Conservation (phyloP, 2,888 invertebrate genomes). For the Steinernema hermaphroditum region DNA sequence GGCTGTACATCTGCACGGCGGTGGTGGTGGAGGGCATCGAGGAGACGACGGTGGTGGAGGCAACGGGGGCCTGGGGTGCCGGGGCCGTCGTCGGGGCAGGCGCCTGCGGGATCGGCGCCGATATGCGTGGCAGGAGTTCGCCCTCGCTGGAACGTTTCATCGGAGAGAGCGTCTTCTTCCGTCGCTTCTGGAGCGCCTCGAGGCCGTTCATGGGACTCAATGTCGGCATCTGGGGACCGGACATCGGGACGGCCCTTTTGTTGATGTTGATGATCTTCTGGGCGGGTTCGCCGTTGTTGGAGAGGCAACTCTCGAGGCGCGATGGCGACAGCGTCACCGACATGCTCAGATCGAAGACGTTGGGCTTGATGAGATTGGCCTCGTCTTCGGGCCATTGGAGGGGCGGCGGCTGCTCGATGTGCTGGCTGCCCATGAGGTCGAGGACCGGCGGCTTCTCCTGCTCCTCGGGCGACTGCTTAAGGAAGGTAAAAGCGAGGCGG, state of each 20-base stretch:
- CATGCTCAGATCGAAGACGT: slow-evolving; percentile 25
- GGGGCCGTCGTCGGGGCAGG: background rate
- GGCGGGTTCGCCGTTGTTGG: slow-evolving; percentile 6
- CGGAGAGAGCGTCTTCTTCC: slow-evolving; percentile 4
- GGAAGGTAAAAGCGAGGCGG: slow-evolving; percentile 9
- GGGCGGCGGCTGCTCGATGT: background rate
- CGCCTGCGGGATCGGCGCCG: background rate
- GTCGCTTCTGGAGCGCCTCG: background rate
- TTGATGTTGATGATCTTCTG: slow-evolving; percentile 29
- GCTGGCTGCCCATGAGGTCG: background rate
- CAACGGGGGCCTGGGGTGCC: background rate
- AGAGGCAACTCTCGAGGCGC: slow-evolving; percentile 11
- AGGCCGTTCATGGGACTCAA: background rate
- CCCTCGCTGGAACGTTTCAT: slow-evolving; percentile 17
- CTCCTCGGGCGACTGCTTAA: slow-evolving; percentile 23
- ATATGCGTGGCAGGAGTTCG: background rate
- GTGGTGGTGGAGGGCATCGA: background rate
- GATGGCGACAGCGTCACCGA: slow-evolving; percentile 22
- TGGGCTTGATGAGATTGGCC: slow-evolving; percentile 5
- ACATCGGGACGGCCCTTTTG: background rate
- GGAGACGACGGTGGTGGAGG: background rate
- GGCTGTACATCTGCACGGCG: slow-evolving; percentile 2
- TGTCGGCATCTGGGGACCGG: slow-evolving; percentile 15
- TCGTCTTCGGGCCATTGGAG: slow-evolving; percentile 13
- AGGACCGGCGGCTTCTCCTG: slow-evolving; percentile 19